A percentile compares a stretch with the other conserved stretches of the same genome.
Conservation (phyloP, 2,797 vertebrate species). For the Muscicapa striata region DNA sequence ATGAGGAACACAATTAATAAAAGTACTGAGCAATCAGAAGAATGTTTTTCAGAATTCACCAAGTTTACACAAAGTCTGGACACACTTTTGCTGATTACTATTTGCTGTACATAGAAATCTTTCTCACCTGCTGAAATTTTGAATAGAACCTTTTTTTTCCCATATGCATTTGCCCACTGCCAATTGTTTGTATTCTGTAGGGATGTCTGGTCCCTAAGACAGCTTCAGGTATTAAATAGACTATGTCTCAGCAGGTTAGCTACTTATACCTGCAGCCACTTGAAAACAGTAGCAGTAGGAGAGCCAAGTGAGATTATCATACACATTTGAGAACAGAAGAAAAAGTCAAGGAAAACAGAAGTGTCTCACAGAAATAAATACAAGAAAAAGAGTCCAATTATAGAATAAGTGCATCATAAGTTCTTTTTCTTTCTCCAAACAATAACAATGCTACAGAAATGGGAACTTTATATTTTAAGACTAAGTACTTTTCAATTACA, state of each 20-base stretch:
- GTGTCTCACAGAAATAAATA: slow-evolving; percentile 34
- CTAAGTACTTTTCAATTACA: slow-evolving; percentile 6
- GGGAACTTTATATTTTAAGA: neutral
- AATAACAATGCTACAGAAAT: neutral
- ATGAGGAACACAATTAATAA: neutral
- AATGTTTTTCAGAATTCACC: neutral
- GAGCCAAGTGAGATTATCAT: slow-evolving; percentile 41
- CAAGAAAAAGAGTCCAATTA: neutral
- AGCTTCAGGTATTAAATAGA: slow-evolving; percentile 39
- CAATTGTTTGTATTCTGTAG: neutral
- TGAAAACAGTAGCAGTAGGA: slow-evolving; percentile 51
- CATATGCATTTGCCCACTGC: neutral
- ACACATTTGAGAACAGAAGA: neutral
- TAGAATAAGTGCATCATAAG: neutral
- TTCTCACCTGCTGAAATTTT: neutral
- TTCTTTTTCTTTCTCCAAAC: neutral
- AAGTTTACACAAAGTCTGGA: neutral
- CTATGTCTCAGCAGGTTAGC: slow-evolving; percentile 47
- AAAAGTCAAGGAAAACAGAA: slow-evolving; percentile 35
- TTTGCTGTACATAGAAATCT: neutral
- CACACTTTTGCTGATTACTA: neutral
- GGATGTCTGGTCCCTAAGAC: neutral
- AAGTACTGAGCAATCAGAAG: neutral
- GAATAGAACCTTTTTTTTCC: neutral
- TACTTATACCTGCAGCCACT: slow-evolving; percentile 25